Base-by-base conservation (phyloP, 1,140 invertebrate species). In the Bradysia coprophila region DNA sequence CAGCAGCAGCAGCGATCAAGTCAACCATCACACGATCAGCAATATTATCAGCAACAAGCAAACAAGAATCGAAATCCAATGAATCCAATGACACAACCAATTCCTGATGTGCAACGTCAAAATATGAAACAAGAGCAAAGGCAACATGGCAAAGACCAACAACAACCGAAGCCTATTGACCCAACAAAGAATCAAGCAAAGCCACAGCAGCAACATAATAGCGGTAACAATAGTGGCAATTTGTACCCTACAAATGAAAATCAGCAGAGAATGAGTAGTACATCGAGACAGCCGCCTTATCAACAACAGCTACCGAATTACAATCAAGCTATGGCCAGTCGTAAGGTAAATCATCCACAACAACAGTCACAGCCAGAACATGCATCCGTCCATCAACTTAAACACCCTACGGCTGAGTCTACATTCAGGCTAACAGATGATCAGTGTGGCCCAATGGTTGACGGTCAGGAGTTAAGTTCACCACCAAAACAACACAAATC, bases 401-500 rank as follows among this genome's bases (percentile, higher is more conserved):
- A 38, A 38, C 36, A 19, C 18, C 11, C 36, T 18, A 38, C 36
- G 21, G 21, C 36, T 10, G 36, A 38, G 10, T 18, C 36, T 16
- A 20, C 36, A n/a, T 38, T 18, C 21, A 18, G 36, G 13, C 36
- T 38, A 10, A 38, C 5, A 11, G 36, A 38, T 38, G 36, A 38
- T 38, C n/a, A 20, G 18, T 5, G 33, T 36, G 15, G n/a, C 6
- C n/a, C 6, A 6, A 34, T 13, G 18, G 24, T 24, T n/a, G 38
- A 31, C 8, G 34, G 44, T 40, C 32, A 34, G 42, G 34, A 41
- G 21, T 38, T 39, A 3, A 44, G 21, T 33, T 39, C 40, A 20
- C 43, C 43, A 23, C 42, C 45, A 20, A 42, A 39, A 34, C 19
- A 38, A 21, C 38, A 11, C 15, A n/a, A 23, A 23, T 59, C 57